Percentiles rank a stretch among this genome's conserved stretches.
Conservation (phyloP, 2,797 vertebrate genomes). For the Aselliscus stoliczkanus region DNA sequence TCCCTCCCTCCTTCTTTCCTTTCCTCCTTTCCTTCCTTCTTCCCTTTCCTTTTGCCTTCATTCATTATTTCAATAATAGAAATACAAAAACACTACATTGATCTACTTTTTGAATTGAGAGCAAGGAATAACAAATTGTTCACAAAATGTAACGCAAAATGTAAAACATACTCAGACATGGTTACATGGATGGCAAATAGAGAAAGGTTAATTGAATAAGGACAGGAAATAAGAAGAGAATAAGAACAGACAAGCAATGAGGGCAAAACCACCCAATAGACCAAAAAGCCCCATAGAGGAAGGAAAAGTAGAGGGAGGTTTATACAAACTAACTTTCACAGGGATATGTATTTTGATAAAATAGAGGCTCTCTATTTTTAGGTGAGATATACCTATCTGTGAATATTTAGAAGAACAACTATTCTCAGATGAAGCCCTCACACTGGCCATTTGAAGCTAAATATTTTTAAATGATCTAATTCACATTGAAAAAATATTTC, state of each 20-base stretch:
- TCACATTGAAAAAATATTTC: neutral
- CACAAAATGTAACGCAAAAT: neutral
- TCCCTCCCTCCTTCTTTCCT: neutral
- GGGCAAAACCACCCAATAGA: neutral
- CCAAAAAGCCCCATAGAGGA: neutral
- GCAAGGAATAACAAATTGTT: neutral
- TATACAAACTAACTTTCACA: neutral
- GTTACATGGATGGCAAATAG: neutral
- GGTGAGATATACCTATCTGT: neutral
- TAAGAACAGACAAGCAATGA: neutral
- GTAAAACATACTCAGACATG: neutral
- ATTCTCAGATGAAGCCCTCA: slow-evolving; percentile 16
- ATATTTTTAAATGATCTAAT: slow-evolving; percentile 41
- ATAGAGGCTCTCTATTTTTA: neutral
- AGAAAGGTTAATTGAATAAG: neutral
- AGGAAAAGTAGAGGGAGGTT: neutral
- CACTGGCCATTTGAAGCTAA: neutral
- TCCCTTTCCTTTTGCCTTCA: neutral
- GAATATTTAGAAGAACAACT: neutral
- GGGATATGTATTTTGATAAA: neutral
- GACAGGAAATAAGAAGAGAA: neutral
- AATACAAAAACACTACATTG: neutral
- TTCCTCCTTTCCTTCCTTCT: neutral
- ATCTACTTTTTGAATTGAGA: slow-evolving; percentile 20
- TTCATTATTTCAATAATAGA: slow-evolving; percentile 9